Base-by-base conservation (phyloP, 2,888 invertebrate genomes). In the Mimas tiliae region DNA sequence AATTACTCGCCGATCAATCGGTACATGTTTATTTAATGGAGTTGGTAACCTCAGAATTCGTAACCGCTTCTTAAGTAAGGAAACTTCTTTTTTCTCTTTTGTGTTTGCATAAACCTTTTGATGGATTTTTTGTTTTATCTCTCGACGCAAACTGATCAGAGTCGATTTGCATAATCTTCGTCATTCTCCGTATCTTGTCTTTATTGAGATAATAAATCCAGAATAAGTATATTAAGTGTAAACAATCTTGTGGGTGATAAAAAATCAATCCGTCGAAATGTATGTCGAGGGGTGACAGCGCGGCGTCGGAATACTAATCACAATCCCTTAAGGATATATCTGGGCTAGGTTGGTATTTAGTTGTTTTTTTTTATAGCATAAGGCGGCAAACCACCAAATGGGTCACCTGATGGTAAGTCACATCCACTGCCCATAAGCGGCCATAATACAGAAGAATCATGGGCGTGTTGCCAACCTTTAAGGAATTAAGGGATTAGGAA, bases 1-100 rank as follows among this genome's bases (percentile, higher is more conserved):
- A 85, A 88, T 89, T 87, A 85, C 84, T 82, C 79, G 75, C 78
- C 81, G 78, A 85, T 86, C 80, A 84, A 83, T 80, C 81, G 79
- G 55, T 77, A 76, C 80, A 79, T 79, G 78, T 80, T 78, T 76
- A 77, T 74, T 67, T 71, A 69, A 72, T 67, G 65, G 68, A 75
- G 76, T 65, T 67, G 66, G 70, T 70, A 69, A 71, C 69, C 53
- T 14, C 51, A 21, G 58, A 33, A 12, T 52, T 38, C n/a, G 55
- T 51, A 65, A 68, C 58, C 65, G n/a, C 53, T 27, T 68, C 66
- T 67, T 68, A 69, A 68, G 70, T 71, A 69, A 68, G 67, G 62
- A 48, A 64, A 45, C 51, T 64, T 27, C 38, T 52, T 64, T 58
- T 52, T 52, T 51, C 27, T 55, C 38, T 38, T 53, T 55, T 19